phyloP scores from a whole-genome alignment of 2,113 vertebrate species.

The Pachyramphus minor region DNA sequence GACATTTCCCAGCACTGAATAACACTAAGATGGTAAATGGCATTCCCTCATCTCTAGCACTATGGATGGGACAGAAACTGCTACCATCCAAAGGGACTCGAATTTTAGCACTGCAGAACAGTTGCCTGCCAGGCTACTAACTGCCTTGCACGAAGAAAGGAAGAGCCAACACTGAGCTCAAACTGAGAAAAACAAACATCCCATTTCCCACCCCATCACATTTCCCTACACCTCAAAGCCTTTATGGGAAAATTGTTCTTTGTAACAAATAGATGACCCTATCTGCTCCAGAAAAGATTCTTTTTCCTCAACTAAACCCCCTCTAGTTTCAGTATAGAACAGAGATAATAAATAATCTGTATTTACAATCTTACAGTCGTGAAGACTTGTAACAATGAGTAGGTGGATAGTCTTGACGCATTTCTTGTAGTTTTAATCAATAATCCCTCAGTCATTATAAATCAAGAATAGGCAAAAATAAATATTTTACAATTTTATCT shows the following conservation, averaged over 20 bases:
- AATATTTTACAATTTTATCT: constrained; percentile 76
- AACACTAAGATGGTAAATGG: background rate
- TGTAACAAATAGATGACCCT: constrained; percentile 44
- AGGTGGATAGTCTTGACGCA: constrained; percentile 76
- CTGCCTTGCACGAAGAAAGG: constrained; percentile 41
- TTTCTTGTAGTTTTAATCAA: constrained; percentile 67
- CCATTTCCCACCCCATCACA: background rate
- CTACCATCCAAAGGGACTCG: background rate
- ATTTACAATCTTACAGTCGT: constrained; percentile 81
- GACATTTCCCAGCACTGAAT: background rate
- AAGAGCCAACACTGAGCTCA: constrained; percentile 52
- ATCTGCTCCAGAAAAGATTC: constrained; percentile 42
- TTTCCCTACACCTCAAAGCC: constrained; percentile 45
- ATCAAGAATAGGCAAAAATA: constrained; percentile 75
- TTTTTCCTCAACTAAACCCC: background rate
- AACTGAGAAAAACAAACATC: constrained; percentile 44
- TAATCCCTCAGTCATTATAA: constrained; percentile 66
- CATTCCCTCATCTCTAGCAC: background rate
- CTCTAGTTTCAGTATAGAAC: constrained; percentile 71
- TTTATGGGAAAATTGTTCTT: constrained; percentile 28
- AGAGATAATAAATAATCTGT: constrained; percentile 83
- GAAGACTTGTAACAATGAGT: constrained; percentile 70
- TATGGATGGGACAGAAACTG: background rate
- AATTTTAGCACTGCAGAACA: constrained; percentile 8
- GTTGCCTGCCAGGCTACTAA: background rate